Evolutionary conservation across 2,797 vertebrate species (phyloP).

Genomic region (Saguinus oedipus): DNA sequence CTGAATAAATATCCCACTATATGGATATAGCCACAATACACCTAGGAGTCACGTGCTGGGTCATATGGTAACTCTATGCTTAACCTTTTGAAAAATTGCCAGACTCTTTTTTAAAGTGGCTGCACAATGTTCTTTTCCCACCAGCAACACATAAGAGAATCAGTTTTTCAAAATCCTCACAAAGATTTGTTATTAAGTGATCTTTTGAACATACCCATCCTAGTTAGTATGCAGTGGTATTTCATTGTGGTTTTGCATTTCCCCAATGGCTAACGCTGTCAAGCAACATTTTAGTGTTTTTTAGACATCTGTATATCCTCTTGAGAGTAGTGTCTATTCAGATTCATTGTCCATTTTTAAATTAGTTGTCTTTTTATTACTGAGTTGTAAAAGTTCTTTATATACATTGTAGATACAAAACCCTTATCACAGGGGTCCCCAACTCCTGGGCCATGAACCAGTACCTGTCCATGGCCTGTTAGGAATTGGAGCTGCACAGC

Average conservation of each 20-base stretch:
- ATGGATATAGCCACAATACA: background rate
- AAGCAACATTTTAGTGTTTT: background rate
- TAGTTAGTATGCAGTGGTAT: background rate
- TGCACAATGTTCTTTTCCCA: background rate
- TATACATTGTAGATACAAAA: background rate
- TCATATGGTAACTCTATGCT: background rate
- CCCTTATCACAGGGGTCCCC: background rate
- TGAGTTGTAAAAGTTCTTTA: background rate
- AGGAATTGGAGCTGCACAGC: background rate
- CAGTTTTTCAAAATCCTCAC: background rate
- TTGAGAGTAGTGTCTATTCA: background rate
- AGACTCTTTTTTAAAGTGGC: slow-evolving; percentile 19
- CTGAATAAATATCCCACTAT: background rate
- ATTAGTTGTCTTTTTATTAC: background rate
- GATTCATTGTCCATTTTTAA: slow-evolving; percentile 40
- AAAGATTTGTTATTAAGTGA: background rate
- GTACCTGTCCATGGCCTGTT: background rate
- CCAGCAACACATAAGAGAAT: background rate
- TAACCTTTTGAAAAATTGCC: background rate
- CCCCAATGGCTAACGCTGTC: background rate
- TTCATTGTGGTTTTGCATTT: background rate
- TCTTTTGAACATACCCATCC: background rate
- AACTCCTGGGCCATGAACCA: background rate
- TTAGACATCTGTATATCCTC: background rate
- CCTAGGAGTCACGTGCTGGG: background rate